These are phyloP conservation scores for Karalla daura DNA, from an alignment of 2,797 vertebrate genomes.

Conservation along the genomic window DNA sequence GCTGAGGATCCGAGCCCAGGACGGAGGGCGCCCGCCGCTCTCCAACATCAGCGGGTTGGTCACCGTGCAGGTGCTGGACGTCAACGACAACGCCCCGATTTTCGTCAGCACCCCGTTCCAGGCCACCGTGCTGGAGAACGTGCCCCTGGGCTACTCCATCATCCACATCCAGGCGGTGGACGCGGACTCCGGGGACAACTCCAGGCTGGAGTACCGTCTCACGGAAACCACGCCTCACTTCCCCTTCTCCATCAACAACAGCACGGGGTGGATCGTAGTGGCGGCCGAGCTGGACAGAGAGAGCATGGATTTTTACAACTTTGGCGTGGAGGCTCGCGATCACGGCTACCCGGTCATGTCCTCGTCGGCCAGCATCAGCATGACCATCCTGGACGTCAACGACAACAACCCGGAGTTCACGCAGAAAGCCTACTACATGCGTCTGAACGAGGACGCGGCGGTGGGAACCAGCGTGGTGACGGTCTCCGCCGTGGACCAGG, in stretches of 20 bases:
- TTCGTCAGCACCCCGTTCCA: slow-evolving; percentile 98
- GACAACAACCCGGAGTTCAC: slow-evolving; percentile 98
- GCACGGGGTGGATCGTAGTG: slow-evolving; percentile 94
- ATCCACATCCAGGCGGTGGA: slow-evolving; percentile 96
- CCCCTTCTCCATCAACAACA: slow-evolving; percentile 94
- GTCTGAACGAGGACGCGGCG: slow-evolving; percentile 93
- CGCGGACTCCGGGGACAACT: slow-evolving; percentile 93
- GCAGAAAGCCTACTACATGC: slow-evolving; percentile 88
- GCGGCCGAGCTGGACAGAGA: slow-evolving; percentile 92
- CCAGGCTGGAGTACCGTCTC: slow-evolving; percentile 89
- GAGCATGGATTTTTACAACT: slow-evolving; percentile 92
- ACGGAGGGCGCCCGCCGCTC: slow-evolving; percentile 92
- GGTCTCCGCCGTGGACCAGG: slow-evolving; percentile 92
- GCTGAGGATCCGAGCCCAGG: slow-evolving; percentile 91
- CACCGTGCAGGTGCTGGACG: slow-evolving; percentile 92
- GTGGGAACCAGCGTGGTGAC: slow-evolving; percentile 96
- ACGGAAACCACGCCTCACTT: slow-evolving; percentile 85
- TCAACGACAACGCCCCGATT: slow-evolving; percentile 95
- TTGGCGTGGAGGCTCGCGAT: slow-evolving; percentile 92
- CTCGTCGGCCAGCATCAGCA: slow-evolving; percentile 91
- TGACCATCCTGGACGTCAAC: slow-evolving; percentile 94
- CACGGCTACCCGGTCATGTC: slow-evolving; percentile 90
- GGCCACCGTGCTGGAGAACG: slow-evolving; percentile 94
- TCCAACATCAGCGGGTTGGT: slow-evolving; percentile 96
- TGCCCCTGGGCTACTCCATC: slow-evolving; percentile 92